Percentiles rank a stretch among this genome's conserved stretches.
Conservation (phyloP, 1,140 invertebrate species). For the Trachymyrmex septentrionalis region DNA sequence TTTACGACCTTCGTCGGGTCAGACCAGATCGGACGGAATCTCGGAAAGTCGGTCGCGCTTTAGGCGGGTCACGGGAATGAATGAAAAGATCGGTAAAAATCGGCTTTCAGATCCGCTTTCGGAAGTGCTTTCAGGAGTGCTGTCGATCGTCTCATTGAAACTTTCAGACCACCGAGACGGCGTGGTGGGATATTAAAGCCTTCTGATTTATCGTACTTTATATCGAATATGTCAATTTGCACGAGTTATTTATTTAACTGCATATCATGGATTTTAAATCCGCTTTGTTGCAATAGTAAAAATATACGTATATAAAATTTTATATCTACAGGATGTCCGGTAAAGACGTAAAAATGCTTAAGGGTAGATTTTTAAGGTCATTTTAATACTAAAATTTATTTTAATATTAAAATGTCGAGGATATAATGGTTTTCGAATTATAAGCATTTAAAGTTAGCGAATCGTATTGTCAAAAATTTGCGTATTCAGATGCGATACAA, state of each 20-base stretch:
- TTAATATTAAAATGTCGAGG: too few species aligned
- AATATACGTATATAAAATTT: not conserved
- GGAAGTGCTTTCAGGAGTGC: conserved; percentile 48
- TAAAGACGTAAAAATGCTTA: too few species aligned
- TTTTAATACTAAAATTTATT: too few species aligned
- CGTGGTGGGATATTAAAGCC: conserved; percentile 16
- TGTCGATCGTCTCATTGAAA: conserved; percentile 61
- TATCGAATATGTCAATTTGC: conserved; percentile 41
- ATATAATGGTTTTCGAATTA: too few species aligned
- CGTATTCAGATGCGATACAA: too few species aligned
- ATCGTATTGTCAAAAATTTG: too few species aligned
- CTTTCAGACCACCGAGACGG: conserved; percentile 21
- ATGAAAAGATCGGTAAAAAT: conserved; percentile 63
- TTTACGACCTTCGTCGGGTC: conserved; percentile 36
- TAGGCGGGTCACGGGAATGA: conserved; percentile 6
- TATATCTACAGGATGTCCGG: too few species aligned
- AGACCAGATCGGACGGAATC: conserved; percentile 49
- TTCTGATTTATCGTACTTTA: conserved; percentile 53
- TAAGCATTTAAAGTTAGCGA: too few species aligned
- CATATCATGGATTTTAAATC: conserved; percentile 28
- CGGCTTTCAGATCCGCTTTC: conserved; percentile 54
- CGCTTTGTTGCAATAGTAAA: conserved; percentile 13
- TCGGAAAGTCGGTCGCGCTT: conserved; percentile 44
- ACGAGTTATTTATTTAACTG: conserved; percentile 56
- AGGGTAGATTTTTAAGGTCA: too few species aligned